Percentiles rank a stretch among this genome's conserved stretches.
These are phyloP conservation scores for Camponotus fellah DNA, from an alignment of 2,888 invertebrate genomes.

Conservation along the genomic window DNA sequence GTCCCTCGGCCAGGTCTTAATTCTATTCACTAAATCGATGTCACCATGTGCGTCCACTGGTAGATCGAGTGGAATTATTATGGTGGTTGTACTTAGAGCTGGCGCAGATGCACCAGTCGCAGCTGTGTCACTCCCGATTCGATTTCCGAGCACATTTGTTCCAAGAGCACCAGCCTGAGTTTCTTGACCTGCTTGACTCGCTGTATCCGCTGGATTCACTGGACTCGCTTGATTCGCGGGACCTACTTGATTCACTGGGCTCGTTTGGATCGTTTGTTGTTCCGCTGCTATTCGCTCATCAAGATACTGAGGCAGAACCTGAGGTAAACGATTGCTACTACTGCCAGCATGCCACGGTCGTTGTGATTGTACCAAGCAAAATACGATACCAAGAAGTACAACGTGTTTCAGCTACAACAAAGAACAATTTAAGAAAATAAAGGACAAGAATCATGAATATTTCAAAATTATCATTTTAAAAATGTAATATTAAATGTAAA, in stretches of 20 bases:
- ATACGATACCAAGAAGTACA: conserved; percentile 78
- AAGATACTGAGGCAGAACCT: conserved; percentile 81
- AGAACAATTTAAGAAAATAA: conserved; percentile 1
- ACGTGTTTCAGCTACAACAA: conserved; percentile 72
- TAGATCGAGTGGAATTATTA: conserved; percentile 85
- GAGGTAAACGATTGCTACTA: conserved; percentile 88
- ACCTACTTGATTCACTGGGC: neutral
- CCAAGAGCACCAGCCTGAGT: conserved; percentile 76
- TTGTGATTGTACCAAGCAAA: conserved; percentile 86
- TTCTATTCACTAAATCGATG: conserved; percentile 88
- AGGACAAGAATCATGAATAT: neutral
- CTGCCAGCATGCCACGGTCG: conserved; percentile 89
- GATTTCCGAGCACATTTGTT: conserved; percentile 84
- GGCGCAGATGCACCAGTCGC: neutral
- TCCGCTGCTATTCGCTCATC: conserved; percentile 68
- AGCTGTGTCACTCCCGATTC: conserved; percentile 86
- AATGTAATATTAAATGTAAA: neutral
- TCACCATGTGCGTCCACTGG: conserved; percentile 91
- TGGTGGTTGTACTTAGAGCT: neutral
- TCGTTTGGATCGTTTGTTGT: neutral
- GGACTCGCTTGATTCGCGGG: neutral
- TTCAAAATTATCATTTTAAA: neutral
- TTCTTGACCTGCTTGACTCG: conserved; percentile 30
- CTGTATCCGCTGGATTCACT: neutral
- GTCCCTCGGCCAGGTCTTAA: conserved; percentile 89